Base-by-base conservation (phyloP, 2,113 vertebrate species). In the Pelodiscus sinensis region DNA sequence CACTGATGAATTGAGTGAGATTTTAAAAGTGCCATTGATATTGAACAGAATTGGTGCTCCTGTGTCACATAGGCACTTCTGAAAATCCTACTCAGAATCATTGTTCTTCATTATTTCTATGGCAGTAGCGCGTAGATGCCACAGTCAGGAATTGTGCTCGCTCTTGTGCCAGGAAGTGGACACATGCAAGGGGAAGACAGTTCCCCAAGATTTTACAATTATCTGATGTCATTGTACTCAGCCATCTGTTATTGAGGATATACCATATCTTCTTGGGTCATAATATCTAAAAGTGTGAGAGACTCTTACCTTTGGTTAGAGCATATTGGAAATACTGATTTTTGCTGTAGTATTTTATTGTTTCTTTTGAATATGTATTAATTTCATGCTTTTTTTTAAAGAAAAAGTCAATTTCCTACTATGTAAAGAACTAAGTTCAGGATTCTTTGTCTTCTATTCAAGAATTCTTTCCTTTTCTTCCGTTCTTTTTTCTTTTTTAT, bases 361-460 rank as follows among this genome's bases (percentile, higher is more conserved):
- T 27, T 50, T 81, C 13, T 62, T 89, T 89, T 68, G 25, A 21
- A 8, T 62, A 6, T 38, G 44, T 21, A 19, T 12, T 55, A 71
- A 84, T 54, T 80, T 92, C 2, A 24, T 58, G 44, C 44, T 44
- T 44, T n/a, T 12, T 56, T 27, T 38, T 21, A 55, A 18, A 6
- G 44, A 9, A 62, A 79, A 80, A 83, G 27, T 78, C 52, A 75
- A 81, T 51, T 56, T 5, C 5, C 14, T 55, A 44, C 52, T 57
- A 84, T 73, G 31, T 75, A 14, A 87, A 90, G 81, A 79, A 58
- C 68, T 77, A 54, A 25, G 38, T 89, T 93, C 83, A 73, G 22
- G 24, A 81, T 93, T 88, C 29, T 82, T 96, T 82, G 38, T 24
- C 85, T 95, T 80, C 6, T 91, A 22, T 94, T 90, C 54, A 83